Base-by-base conservation (phyloP, 2,797 vertebrate genomes). In the Anas georgica region DNA sequence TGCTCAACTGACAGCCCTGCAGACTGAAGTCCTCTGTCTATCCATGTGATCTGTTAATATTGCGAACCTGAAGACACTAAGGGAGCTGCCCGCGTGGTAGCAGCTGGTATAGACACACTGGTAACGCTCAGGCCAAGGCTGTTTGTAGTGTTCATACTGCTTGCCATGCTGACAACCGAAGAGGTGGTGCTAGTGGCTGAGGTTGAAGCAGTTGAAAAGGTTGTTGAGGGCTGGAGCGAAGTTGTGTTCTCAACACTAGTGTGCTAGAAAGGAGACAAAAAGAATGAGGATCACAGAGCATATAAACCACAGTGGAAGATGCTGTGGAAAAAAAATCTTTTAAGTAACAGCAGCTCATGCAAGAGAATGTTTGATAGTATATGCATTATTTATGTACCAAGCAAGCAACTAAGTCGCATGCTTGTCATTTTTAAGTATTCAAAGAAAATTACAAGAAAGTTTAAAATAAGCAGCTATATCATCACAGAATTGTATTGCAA, bases 31-130 rank as follows among this genome's bases (percentile, higher is more conserved):
- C 79, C 82, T 95, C 91, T 93, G 67, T 88, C 64, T 85, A 89
- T 77, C 77, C 96, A 83, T 0, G 1, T 33, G 74, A 95, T 68
- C 48, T 50, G 76, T 96, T 90, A 97, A 91, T 67, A 96, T 87
- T 91, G 94, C 96, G 1, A 97, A 98, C 98, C 98, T 98, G 98
- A 98, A 97, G 99, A 99, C 83, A 99, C 98, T 95, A 99, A 97
- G 43, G 98, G 97, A 22, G 98, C 95, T 76, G 98, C 97, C 83
- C 99, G 97, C 52, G 98, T 97, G 64, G 93, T 96, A 91, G 98
- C 98, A 79, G 98, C 96, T 43, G 97, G 98, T 95, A 98, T 96
- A 79, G 98, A 98, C 86, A 98, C 98, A 94, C 98, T 98, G 95
- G 98, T 97, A 87, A 98, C 98, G 17, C 98, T 97, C 88, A 99